Conservation (phyloP, 1,140 invertebrate genomes). For the Capitella teleta region DNA sequence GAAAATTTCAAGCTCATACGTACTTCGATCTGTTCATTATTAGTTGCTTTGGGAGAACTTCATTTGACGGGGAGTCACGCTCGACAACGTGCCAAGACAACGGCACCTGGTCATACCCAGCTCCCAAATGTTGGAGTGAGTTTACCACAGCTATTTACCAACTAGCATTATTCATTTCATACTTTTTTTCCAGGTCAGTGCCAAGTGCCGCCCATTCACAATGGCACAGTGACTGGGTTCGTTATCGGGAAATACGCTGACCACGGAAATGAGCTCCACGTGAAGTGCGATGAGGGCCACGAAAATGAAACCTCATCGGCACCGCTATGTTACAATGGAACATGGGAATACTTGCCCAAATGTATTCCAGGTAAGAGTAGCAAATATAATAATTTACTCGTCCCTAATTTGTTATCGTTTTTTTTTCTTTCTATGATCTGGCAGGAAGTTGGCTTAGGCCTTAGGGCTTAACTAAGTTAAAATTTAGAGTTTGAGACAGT, state of each 20-base stretch:
- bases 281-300: slow-evolving; percentile 9
- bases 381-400: too few relatives aligned
- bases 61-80: slow-evolving; percentile 55
- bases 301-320: not conserved
- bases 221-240: slow-evolving; percentile 5
- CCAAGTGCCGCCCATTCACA: slow-evolving; percentile 6
- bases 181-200: slow-evolving; percentile 11
- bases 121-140: slow-evolving; percentile 71
- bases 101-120: slow-evolving; percentile 81
- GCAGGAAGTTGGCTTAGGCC: too few relatives aligned
- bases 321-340: slow-evolving; percentile 73
- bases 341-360: slow-evolving; percentile 81
- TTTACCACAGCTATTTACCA: too few relatives aligned
- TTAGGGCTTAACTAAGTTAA: too few relatives aligned
- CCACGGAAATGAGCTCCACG: slow-evolving; percentile 6
- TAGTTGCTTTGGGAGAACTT: slow-evolving; percentile 84
- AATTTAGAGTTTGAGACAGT: too few relatives aligned
- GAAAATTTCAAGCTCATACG: not conserved
- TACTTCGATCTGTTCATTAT: not conserved
- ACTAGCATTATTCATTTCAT: too few relatives aligned
- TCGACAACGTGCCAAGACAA: slow-evolving; percentile 84
- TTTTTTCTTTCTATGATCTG: too few relatives aligned
- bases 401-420: too few relatives aligned
- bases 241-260: not conserved
- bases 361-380: slow-evolving; percentile 71